A percentile compares a stretch with the other conserved stretches of the same genome.
phyloP scores from a whole-genome alignment of 2,888 invertebrate species.

The Allygus modestus region DNA sequence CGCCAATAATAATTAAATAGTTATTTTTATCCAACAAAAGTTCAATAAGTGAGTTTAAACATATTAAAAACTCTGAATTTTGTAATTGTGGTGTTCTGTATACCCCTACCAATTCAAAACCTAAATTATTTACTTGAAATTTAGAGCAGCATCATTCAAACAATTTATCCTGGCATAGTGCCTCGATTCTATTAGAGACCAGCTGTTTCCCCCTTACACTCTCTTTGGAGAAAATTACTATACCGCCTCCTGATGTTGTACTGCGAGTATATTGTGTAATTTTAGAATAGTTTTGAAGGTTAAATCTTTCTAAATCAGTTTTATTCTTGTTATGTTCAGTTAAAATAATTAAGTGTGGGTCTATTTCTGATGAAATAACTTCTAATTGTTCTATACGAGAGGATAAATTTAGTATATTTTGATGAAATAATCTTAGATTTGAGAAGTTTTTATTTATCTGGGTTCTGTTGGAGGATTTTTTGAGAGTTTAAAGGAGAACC shows the following conservation, averaged over 20 bases:
- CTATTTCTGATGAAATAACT: not conserved
- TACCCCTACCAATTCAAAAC: not conserved
- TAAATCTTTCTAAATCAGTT: constrained; percentile 12
- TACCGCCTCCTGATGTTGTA: constrained; percentile 17
- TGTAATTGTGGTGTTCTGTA: constrained; percentile 31
- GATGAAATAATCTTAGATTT: not conserved
- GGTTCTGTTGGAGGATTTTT: not conserved
- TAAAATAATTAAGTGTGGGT: constrained; percentile 30
- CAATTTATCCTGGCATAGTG: constrained; percentile 25
- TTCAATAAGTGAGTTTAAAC: constrained; percentile 23
- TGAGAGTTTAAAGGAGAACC: constrained; percentile 8
- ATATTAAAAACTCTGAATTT: constrained; percentile 33
- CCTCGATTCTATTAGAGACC: constrained; percentile 2
- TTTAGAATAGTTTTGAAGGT: not conserved
- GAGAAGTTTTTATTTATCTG: not conserved
- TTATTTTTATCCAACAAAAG: not conserved
- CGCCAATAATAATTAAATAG: not conserved
- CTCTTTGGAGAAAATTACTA: constrained; percentile 14
- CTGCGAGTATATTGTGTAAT: constrained; percentile 6
- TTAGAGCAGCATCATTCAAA: not conserved
- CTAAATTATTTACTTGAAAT: not conserved
- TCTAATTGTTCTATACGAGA: constrained; percentile 31
- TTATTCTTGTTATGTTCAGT: constrained; percentile 33
- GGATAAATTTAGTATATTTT: not conserved
- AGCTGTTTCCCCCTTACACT: constrained; percentile 32